Conservation (phyloP, 2,113 vertebrate genomes). For the Montifringilla adamsi region DNA sequence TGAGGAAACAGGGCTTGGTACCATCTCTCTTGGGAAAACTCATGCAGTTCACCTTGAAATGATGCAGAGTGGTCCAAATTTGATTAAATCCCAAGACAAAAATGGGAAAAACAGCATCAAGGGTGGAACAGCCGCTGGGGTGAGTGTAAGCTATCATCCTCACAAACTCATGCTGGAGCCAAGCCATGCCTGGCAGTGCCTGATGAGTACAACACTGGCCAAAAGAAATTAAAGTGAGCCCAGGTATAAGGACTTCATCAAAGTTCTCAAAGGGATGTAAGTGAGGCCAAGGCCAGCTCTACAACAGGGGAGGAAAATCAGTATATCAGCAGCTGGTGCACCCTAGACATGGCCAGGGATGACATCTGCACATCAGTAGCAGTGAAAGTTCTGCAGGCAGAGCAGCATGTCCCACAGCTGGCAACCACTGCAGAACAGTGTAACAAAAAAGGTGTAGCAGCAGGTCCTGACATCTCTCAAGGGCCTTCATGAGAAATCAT, state of each 20-base stretch:
- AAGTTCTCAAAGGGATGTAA: background rate
- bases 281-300: background rate
- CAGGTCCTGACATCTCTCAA: background rate
- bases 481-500: background rate
- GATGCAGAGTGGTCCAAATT: background rate
- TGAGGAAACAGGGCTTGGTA: background rate
- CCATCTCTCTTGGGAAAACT: background rate
- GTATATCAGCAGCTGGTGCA: background rate
- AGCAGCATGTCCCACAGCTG: accelerated
- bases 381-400: background rate
- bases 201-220: background rate
- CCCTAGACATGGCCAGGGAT: background rate
- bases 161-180: background rate
- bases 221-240: background rate
- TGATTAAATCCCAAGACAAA: background rate
- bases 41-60: background rate
- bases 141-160: background rate
- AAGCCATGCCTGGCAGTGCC: background rate
- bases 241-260: background rate
- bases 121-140: background rate
- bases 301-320: background rate
- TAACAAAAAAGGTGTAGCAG: background rate
- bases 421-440: background rate
- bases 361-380: background rate
- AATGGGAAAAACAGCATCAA: background rate